Percentiles rank a stretch among this genome's conserved stretches.
These are phyloP conservation scores for Ctenopoma multispine DNA, from an alignment of 2,797 vertebrate genomes.

Conservation along the genomic window DNA sequence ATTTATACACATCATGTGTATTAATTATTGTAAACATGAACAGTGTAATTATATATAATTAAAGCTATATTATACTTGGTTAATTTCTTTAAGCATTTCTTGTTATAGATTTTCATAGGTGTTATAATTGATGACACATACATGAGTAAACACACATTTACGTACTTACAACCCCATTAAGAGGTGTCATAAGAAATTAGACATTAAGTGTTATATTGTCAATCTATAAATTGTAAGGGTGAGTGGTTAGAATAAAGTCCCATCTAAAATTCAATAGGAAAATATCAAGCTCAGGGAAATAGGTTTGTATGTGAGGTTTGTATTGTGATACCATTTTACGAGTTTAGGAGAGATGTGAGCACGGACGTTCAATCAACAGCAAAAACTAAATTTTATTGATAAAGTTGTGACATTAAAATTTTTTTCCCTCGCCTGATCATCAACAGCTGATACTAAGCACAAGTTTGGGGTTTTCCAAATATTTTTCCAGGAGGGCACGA, in stretches of 20 bases:
- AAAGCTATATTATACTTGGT: too few relatives aligned
- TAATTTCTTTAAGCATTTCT: not conserved
- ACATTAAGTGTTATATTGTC: too few relatives aligned
- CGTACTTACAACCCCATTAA: too few relatives aligned
- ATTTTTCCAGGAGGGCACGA: slow-evolving; percentile 30
- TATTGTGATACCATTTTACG: not conserved
- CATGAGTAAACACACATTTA: not conserved
- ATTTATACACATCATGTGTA: too few relatives aligned
- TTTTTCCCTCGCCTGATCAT: slow-evolving; percentile 6
- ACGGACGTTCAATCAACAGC: not conserved
- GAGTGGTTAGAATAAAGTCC: not conserved
- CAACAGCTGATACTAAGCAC: not conserved
- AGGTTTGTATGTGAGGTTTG: too few relatives aligned
- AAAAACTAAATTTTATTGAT: not conserved
- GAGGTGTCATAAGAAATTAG: too few relatives aligned
- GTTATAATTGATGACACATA: not conserved
- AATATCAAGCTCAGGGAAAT: not conserved
- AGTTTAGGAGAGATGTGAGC: not conserved
- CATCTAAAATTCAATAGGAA: not conserved
- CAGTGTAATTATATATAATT: too few relatives aligned
- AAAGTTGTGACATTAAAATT: not conserved
- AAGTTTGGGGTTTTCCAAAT: slow-evolving; percentile 41
- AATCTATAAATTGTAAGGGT: not conserved
- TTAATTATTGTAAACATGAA: too few relatives aligned
- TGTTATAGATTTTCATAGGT: too few relatives aligned